Percentiles rank a stretch among this genome's conserved stretches.
Evolutionary conservation across 1,140 invertebrate genomes (phyloP).

Genomic region (Latrodectus geometricus): DNA sequence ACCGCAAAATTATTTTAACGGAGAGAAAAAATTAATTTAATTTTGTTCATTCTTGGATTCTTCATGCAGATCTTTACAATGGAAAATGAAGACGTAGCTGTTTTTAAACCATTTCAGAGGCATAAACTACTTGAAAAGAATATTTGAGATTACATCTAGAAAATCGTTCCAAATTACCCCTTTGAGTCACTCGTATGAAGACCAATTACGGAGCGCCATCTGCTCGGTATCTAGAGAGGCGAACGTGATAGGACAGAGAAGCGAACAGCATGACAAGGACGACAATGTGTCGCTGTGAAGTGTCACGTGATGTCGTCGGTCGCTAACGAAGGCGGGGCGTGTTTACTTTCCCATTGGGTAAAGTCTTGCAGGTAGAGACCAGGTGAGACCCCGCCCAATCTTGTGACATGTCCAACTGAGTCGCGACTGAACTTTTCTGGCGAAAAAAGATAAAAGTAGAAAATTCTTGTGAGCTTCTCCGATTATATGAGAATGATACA

Average conservation of each 20-base stretch:
- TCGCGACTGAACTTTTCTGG: not conserved
- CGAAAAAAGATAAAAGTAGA: not conserved
- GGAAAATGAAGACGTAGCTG: too few relatives aligned
- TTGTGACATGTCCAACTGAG: slow-evolving; percentile 3
- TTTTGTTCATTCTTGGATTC: too few relatives aligned
- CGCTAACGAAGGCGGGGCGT: slow-evolving; percentile 35
- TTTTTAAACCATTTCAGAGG: too few relatives aligned
- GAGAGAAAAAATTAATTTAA: too few relatives aligned
- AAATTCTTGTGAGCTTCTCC: not conserved
- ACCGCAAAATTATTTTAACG: too few relatives aligned
- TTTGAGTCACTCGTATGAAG: not conserved
- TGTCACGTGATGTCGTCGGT: slow-evolving; percentile 55
- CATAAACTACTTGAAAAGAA: too few relatives aligned
- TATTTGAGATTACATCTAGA: not conserved
- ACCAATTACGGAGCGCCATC: slow-evolving; percentile 16
- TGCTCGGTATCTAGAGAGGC: not conserved
- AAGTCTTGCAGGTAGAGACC: slow-evolving; percentile 32
- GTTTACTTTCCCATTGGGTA: slow-evolving; percentile 20
- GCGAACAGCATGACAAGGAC: slow-evolving; percentile 46
- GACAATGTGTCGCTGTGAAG: slow-evolving; percentile 54
- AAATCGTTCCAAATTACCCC: not conserved
- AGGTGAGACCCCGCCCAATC: slow-evolving; percentile 43
- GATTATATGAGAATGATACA: not conserved
- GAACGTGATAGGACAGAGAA: slow-evolving; percentile 43
- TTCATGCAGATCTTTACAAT: too few relatives aligned